A percentile compares a stretch with the other conserved stretches of the same genome.
Conservation (phyloP, 2,888 invertebrate species). For the Diaphora mendica region DNA sequence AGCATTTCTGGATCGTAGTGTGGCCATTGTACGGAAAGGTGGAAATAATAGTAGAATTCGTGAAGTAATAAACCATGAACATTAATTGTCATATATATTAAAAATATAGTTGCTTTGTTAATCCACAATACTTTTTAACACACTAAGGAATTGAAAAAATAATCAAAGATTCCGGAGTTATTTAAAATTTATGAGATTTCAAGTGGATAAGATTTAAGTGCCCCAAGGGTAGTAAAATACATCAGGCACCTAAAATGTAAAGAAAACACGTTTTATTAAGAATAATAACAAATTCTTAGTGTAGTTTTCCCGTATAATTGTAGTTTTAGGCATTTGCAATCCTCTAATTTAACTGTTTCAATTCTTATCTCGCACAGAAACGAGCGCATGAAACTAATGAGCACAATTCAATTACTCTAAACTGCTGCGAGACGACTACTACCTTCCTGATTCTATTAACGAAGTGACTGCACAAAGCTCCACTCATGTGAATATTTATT, state of each 20-base stretch:
- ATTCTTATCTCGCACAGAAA: not conserved
- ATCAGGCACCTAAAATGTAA: not conserved
- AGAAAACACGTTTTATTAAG: not conserved
- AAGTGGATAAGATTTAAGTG: not conserved
- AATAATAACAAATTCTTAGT: not conserved
- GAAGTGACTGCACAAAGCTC: slow-evolving; percentile 14
- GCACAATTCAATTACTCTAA: not conserved
- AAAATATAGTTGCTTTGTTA: too few relatives aligned
- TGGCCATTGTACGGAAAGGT: not conserved
- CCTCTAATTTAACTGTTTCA: not conserved
- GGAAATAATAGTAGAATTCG: not conserved
- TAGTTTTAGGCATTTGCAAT: not conserved
- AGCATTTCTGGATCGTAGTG: not conserved
- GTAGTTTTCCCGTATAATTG: not conserved
- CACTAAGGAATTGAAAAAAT: too few relatives aligned
- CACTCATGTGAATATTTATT: slow-evolving; percentile 44
- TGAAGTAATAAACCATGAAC: too few relatives aligned
- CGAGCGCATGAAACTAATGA: not conserved
- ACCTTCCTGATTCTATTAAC: slow-evolving; percentile 14
- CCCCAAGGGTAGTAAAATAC: not conserved
- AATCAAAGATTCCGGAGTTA: not conserved
- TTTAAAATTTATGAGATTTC: not conserved
- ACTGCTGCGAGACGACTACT: not conserved
- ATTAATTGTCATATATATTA: too few relatives aligned
- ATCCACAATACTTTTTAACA: too few relatives aligned